Conservation (phyloP, 2,797 vertebrate species). For the Molossus alvarezi region DNA sequence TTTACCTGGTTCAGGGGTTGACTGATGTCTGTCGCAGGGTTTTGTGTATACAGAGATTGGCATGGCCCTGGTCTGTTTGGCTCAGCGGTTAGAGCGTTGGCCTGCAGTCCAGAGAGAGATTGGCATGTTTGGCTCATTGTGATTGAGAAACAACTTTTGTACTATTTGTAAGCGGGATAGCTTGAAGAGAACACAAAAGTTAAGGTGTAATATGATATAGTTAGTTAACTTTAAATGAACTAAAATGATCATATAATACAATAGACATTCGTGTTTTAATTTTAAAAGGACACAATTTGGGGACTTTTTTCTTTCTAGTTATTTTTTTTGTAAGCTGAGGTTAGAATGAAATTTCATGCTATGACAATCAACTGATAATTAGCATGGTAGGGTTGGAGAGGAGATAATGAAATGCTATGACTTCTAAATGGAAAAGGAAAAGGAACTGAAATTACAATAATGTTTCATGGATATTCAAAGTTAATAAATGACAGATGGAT, state of each 20-base stretch:
- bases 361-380: background rate
- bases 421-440: background rate
- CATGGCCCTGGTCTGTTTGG: background rate
- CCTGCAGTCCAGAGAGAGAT: background rate
- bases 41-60: background rate
- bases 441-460: background rate
- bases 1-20: background rate
- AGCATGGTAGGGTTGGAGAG: background rate
- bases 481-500: background rate
- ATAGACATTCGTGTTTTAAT: conserved; percentile 17
- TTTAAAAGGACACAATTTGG: background rate
- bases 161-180: background rate
- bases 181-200: conserved; percentile 10
- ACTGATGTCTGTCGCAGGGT: background rate
- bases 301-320: background rate
- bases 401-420: background rate
- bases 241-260: background rate
- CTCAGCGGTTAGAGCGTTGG: background rate
- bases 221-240: conserved; percentile 36
- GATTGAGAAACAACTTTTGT: conserved; percentile 5
- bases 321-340: background rate
- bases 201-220: background rate
- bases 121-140: background rate
- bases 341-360: conserved; percentile 24
- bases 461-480: conserved; percentile 45